Base-by-base conservation (phyloP, 2,797 vertebrate species). In the Orientallactaga sibirica region DNA sequence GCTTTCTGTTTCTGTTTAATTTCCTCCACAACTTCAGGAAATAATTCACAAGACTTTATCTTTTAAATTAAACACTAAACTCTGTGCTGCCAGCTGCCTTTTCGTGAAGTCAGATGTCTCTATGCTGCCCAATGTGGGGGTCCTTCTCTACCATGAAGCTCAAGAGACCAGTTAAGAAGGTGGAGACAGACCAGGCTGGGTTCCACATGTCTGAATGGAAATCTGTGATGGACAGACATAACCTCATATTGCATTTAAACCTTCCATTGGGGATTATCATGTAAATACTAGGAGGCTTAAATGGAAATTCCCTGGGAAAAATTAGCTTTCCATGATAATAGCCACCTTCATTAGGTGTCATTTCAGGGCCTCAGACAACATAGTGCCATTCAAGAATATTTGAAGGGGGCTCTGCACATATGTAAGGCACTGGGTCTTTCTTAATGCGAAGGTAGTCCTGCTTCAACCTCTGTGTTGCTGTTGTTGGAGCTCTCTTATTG, bases 71-170 rank as follows among this genome's bases (percentile, higher is more conserved):
- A 99, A 99, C 20, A 98, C 98, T 98, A 99, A 98, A 97, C 99
- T 99, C 96, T 99, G 99, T 66, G 99, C 99, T 88, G 99, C 99
- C 18, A 99, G 98, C 93, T 99, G 99, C 97, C 99, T 98, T 98
- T 99, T 99, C 18, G 99, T 99, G 97, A 99, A 99, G 97, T 99
- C 99, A 0, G 99, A 99, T 0, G 99, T 99, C 98, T 99, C 99
- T 61, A 99, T 99, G 97, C 99, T 99, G 97, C 99, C 99, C 88
- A 99, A 98, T 66, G 99, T 99, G 91, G 99, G 99, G 99, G 8
- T 99, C 99, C 87, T 99, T 99, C 96, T 99, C 99, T 96, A 99
- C 99, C 99, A 99, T 99, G 96, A 99, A 99, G 97, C 99, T 99
- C 90, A 99, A 99, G 37, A 99, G 99, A 81, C 99, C 99, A 0